These are phyloP conservation scores for Glyptemys insculpta DNA, from an alignment of 2,797 vertebrate species.

Conservation along the genomic window DNA sequence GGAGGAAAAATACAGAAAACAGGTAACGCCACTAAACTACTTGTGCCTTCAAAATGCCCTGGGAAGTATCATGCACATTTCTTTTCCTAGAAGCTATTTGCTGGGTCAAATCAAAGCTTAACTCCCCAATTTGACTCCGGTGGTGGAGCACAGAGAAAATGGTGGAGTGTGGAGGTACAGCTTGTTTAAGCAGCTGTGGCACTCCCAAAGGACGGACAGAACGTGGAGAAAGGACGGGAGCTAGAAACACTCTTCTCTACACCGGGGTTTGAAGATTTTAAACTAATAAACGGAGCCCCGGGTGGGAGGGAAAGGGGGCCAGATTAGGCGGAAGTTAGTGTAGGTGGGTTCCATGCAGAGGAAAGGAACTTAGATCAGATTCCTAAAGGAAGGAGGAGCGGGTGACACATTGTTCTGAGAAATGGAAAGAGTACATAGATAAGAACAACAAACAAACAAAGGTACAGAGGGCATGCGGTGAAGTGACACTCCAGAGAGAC, in stretches of 20 bases:
- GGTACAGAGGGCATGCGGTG: neutral
- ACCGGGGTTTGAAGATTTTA: neutral
- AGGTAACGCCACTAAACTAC: neutral
- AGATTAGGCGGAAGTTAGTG: neutral
- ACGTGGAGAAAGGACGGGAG: neutral
- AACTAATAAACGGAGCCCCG: neutral
- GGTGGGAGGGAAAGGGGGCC: neutral
- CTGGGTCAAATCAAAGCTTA: neutral
- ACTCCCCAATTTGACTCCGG: neutral
- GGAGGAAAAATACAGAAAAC: neutral
- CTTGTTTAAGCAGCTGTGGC: neutral
- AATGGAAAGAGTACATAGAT: neutral
- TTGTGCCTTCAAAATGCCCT: rapidly evolving
- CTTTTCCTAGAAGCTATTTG: neutral
- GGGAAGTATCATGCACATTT: neutral
- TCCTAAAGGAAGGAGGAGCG: neutral
- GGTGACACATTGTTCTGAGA: slow-evolving; percentile 11
- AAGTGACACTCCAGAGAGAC: slow-evolving; percentile 18
- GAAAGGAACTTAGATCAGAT: neutral
- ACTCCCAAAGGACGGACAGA: neutral
- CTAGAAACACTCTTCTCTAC: neutral
- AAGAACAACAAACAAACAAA: neutral
- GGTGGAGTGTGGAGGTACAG: neutral
- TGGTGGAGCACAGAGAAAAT: neutral
- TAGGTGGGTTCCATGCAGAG: neutral